Evolutionary conservation across 2,888 invertebrate species (phyloP), one percentile per base, ranked within the genome.

Genomic region (Orthosia incerta): DNA sequence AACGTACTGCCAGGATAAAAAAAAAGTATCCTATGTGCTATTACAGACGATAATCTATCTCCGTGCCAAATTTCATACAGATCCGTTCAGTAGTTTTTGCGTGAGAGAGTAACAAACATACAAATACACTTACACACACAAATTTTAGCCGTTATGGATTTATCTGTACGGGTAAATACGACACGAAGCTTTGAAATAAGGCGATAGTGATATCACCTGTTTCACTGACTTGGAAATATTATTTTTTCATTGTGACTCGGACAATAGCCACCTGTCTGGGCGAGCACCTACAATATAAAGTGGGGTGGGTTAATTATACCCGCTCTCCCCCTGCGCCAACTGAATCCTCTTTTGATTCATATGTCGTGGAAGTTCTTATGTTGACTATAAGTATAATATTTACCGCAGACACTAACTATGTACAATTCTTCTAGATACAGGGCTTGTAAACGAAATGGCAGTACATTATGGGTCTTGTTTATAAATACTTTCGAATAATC

Each of bases 271-370:
- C 74, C 79, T 80, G 83, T 83, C 73, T 59, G 50, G 39, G 20
- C 13, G 18, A 20, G 18, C 51, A 48, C 55, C 55, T 76, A 79
- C 53, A 48, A 48, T 59, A 53, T 53, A 39, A 51, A 63, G 23
- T 55, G 53, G 79, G 83, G 82, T 78, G 79, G 50, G 64, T 78
- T 79, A 79, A 78, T 82, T 78, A 82, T 55, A 60, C 64, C 56
- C 23, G 11, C 39, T 53, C 20, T 59, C 26, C 56, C 56, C 51
- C 48, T 39, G 4, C 26, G 26, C 26, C 57, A n/a, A 31, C 13
- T 15, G n/a, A 4, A 31, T 31, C 51, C 26, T 18, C 46, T 75
- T 67, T 66, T 46, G n/a, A 55, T 57, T 66, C 53, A 56, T 45
- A 9, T 79, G 57, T 80, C 80, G 80, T 74, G 45, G 3, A 72